Base-by-base conservation (phyloP, 2,797 vertebrate species). In the Rallus crepitans region DNA sequence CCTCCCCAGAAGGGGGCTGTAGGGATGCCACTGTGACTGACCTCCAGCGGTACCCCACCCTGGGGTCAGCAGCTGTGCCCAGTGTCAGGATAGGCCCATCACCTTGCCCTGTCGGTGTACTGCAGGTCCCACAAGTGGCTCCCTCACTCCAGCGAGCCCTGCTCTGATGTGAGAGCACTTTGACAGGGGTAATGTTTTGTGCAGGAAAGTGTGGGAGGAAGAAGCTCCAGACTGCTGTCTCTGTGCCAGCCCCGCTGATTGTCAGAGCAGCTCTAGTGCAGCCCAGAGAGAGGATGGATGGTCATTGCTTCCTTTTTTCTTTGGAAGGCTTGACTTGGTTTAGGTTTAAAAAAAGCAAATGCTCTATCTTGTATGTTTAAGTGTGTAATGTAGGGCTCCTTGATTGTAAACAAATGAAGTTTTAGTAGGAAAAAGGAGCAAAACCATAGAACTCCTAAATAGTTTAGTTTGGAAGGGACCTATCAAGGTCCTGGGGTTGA, bases 91-190 rank as follows among this genome's bases (percentile, higher is more conserved):
- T 15, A n/a, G 47, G 10, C 12, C 10, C 19, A 1, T 66, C 39
- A 6, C 13, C 19, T 64, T 27, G 3, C 61, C 2, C 2, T 11
- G n/a, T 68, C 0, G 0, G 24, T 0, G 0, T 23, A 1, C 8
- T 15, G 33, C 0, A 0, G 37, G 42, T 80, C 55, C 45, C 28
- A 4, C 0, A 0, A 17, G 50, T 9, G 2, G 68, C 59, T 1
- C 52, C 13, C 37, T 0, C 0, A 15, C 39, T 60, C 63, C 0
- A 1, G 48, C 0, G 0, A 70, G 71, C 52, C 89, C 56, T 31
- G 6, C 35, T 56, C 37, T 82, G 27, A n/a, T 0, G 0, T 1
- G 1, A 53, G 39, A 48, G 45, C 1, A 0, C 13, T 13, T 45
- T 33, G 56, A 27, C 66, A 31, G 47, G 28, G n/a, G 19, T 59